Evolutionary conservation across 37 sponge, comb jelly and placozoan genomes (phyloP).

Genomic region (Geodia barretti): DNA sequence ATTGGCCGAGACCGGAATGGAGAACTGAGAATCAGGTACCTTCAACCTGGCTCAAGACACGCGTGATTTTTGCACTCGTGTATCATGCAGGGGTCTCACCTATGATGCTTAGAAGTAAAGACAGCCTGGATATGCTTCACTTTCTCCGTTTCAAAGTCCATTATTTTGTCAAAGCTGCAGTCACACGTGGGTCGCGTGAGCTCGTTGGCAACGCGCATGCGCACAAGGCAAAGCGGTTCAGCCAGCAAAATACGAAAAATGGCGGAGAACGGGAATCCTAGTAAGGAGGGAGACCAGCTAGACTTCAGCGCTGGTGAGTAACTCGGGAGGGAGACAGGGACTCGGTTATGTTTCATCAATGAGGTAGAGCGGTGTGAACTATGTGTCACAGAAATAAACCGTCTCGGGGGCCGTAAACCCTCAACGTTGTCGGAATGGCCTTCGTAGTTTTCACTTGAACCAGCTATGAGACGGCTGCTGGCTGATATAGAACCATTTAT

Average conservation of each 20-base stretch:
- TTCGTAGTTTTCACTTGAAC: too few species aligned
- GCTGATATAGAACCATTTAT: too few species aligned
- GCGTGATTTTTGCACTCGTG: neutral
- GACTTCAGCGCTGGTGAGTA: neutral
- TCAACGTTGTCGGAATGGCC: too few species aligned
- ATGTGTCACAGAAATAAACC: neutral
- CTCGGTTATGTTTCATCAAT: neutral
- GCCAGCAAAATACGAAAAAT: slow-evolving; percentile 53
- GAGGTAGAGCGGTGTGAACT: neutral
- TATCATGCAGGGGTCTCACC: slow-evolving; percentile 5
- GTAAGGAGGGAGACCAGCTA: neutral
- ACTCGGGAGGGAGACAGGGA: neutral
- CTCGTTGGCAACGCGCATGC: slow-evolving; percentile 51
- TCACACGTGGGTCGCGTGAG: neutral
- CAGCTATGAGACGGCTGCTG: too few species aligned
- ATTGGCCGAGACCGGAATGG: slow-evolving; percentile 51
- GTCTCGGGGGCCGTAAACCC: too few species aligned
- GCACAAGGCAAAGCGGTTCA: slow-evolving; percentile 21
- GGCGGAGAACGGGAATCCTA: slow-evolving; percentile 35
- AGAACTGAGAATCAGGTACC: slow-evolving; percentile 64
- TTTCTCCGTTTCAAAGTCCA: slow-evolving; percentile 4
- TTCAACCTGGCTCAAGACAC: slow-evolving; percentile 32
- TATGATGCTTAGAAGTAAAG: slow-evolving; percentile 28
- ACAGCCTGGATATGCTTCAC: slow-evolving; percentile 50
- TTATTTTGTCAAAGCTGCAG: neutral